Percentiles rank a stretch among this genome's conserved stretches.
phyloP scores from a whole-genome alignment of 2,888 invertebrate species.

The Cephonodes hylas region DNA sequence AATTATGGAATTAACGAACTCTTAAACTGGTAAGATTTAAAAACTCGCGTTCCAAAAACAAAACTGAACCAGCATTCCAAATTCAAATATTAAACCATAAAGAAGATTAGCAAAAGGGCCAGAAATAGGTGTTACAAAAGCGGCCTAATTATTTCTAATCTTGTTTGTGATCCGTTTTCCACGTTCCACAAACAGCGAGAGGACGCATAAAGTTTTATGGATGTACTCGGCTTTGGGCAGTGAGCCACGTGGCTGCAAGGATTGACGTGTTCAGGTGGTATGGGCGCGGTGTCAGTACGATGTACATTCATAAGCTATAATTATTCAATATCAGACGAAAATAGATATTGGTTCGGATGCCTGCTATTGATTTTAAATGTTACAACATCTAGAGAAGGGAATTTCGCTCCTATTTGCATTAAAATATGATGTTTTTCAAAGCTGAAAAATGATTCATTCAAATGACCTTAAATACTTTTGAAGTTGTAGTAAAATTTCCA shows the following conservation, averaged over 20 bases:
- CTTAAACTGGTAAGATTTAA: background rate
- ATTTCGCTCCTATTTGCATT: too few species aligned
- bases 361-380: too few species aligned
- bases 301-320: background rate
- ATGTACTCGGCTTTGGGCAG: constrained; percentile 22
- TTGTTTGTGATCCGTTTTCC: constrained; percentile 30
- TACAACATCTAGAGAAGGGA: too few species aligned
- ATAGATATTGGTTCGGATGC: background rate
- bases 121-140: background rate
- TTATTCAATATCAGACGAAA: background rate
- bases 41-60: background rate
- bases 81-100: background rate
- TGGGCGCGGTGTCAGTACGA: too few species aligned
- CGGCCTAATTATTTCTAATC: background rate
- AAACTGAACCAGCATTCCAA: background rate
- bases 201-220: constrained; percentile 64
- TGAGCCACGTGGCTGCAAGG: background rate
- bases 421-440: too few species aligned
- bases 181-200: constrained; percentile 52
- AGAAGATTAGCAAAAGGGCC: background rate
- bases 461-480: too few species aligned
- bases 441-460: too few species aligned
- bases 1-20: background rate
- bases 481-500: too few species aligned
- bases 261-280: background rate